phyloP scores from a whole-genome alignment of 2,888 invertebrate species.

The Noctua fimbriata region DNA sequence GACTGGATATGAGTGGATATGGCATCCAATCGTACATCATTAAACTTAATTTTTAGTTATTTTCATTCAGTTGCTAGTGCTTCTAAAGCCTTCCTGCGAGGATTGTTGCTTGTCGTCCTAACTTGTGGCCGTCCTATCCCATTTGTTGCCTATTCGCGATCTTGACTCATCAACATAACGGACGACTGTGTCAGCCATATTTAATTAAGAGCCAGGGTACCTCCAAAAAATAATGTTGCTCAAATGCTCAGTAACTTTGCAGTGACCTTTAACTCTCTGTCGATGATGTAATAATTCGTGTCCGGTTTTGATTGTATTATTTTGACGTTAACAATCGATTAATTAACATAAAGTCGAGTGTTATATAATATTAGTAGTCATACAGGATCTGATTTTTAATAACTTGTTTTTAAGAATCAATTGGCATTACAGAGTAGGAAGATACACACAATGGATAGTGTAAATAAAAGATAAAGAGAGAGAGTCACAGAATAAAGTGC shows the following conservation, averaged over 20 bases:
- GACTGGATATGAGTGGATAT: no score
- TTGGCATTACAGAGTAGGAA: not conserved
- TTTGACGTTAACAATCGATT: constrained; percentile 56
- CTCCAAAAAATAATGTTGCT: constrained; percentile 36
- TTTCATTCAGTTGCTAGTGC: not conserved
- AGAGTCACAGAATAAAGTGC: not conserved
- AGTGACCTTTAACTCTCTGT: constrained; percentile 65
- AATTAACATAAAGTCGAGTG: constrained; percentile 49
- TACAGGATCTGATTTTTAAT: constrained; percentile 4
- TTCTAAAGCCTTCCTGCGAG: not conserved
- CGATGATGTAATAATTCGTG: constrained; percentile 70
- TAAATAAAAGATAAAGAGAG: not conserved
- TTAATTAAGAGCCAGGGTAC: constrained; percentile 12
- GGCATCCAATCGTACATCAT: not conserved
- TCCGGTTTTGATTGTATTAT: constrained; percentile 67
- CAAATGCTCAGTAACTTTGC: constrained; percentile 30
- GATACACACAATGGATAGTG: not conserved
- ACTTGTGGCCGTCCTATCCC: not conserved
- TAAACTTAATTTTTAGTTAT: no score
- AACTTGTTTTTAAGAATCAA: constrained; percentile 3
- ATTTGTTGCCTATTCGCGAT: not conserved
- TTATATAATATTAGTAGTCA: constrained; percentile 27
- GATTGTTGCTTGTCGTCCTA: no score
- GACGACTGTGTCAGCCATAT: not conserved
- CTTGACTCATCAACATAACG: not conserved